Percentiles rank a stretch among this genome's conserved stretches.
Conservation (phyloP, 2,888 invertebrate genomes). For the Ischnus inquisitorius region DNA sequence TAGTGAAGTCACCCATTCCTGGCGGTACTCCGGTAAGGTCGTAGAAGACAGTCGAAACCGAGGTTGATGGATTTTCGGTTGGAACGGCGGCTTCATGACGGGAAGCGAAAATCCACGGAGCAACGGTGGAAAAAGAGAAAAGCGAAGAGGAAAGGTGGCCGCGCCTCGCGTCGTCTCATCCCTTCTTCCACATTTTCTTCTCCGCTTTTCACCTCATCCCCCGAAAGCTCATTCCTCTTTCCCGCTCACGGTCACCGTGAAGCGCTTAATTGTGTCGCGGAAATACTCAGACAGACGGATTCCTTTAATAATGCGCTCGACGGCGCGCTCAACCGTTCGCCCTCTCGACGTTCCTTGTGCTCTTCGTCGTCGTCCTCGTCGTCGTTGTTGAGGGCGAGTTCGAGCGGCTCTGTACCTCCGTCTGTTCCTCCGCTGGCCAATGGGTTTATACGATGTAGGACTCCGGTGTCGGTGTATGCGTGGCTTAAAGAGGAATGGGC, state of each 20-base stretch:
- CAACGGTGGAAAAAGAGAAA: slow-evolving; percentile 9
- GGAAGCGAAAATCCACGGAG: slow-evolving; percentile 27
- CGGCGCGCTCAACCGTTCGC: slow-evolving; percentile 77
- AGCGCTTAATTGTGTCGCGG: slow-evolving; percentile 80
- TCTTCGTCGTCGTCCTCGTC: slow-evolving; percentile 41
- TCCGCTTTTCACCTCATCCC: slow-evolving; percentile 16
- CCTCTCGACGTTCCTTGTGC: slow-evolving; percentile 73
- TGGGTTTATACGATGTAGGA: slow-evolving; percentile 46
- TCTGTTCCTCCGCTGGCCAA: slow-evolving; percentile 48
- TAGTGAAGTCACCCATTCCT: background rate
- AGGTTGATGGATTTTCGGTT: slow-evolving; percentile 18
- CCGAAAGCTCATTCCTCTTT: slow-evolving; percentile 38
- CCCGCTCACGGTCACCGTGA: slow-evolving; percentile 75
- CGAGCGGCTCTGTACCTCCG: slow-evolving; percentile 13
- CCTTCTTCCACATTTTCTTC: slow-evolving; percentile 39
- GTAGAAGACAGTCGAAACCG: slow-evolving; percentile 25
- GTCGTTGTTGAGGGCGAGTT: slow-evolving; percentile 22
- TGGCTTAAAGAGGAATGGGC: slow-evolving; percentile 46
- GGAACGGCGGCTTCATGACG: slow-evolving; percentile 38
- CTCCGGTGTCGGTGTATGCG: slow-evolving; percentile 39
- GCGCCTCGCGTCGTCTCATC: slow-evolving; percentile 39
- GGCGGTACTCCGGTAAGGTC: slow-evolving; percentile 37
- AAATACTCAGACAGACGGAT: slow-evolving; percentile 83
- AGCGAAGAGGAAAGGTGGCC: slow-evolving; percentile 30
- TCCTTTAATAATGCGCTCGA: slow-evolving; percentile 81